A percentile compares a stretch with the other conserved stretches of the same genome.
Evolutionary conservation across 2,113 vertebrate genomes (phyloP).

Genomic region (Riparia riparia): DNA sequence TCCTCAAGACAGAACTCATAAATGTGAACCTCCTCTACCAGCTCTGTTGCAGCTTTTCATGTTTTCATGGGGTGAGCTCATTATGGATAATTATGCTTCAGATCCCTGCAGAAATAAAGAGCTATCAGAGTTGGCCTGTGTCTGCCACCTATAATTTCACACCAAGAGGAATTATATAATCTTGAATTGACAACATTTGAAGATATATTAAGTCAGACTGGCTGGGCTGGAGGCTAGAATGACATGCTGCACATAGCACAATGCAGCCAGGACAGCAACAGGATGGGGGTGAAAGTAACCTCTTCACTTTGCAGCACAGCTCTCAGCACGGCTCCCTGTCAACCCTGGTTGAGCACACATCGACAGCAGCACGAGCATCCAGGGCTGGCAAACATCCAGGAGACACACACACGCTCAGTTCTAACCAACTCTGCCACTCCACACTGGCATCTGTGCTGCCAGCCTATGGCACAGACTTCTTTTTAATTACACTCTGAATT

Average conservation of each 20-base stretch:
- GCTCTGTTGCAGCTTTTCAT: background rate
- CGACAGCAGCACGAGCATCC: rapidly evolving
- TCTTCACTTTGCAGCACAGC: background rate
- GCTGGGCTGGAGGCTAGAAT: background rate
- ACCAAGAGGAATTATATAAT: slow-evolving; percentile 36
- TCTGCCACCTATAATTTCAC: slow-evolving; percentile 3
- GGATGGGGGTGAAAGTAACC: background rate
- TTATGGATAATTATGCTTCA: slow-evolving; percentile 33
- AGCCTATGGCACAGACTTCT: background rate
- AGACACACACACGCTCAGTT: rapidly evolving
- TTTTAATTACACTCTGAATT: background rate
- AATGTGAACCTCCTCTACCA: background rate
- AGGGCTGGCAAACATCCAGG: background rate
- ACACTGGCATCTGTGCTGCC: background rate
- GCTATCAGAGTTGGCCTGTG: background rate
- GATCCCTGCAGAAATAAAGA: slow-evolving; percentile 13
- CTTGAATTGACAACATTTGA: slow-evolving; percentile 14
- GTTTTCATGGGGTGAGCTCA: slow-evolving; percentile 55
- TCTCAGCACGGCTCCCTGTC: background rate
- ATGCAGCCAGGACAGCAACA: rapidly evolving
- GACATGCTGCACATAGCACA: background rate
- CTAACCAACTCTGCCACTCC: background rate
- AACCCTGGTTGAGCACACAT: background rate
- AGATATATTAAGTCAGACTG: slow-evolving; percentile 24
- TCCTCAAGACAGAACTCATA: slow-evolving; percentile 20